Base-by-base conservation (phyloP, 2,113 vertebrate species). In the Ceuthmochares aereus region DNA sequence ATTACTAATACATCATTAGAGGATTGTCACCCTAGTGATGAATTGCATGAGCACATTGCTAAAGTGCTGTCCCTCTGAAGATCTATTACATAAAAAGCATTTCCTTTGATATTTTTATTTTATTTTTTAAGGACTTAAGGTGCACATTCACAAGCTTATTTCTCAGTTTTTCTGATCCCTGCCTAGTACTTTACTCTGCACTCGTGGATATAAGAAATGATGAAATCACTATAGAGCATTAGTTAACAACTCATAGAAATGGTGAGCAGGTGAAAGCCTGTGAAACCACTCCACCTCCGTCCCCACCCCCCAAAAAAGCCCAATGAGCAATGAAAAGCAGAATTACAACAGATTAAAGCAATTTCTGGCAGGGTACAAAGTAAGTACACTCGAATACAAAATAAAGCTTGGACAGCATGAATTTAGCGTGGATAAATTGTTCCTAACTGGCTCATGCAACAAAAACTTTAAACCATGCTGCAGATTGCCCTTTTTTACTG, bases 1-100 rank as follows among this genome's bases (percentile, higher is more conserved):
- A 93, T 85, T 70, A 23, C 54, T 47, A 73, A 93, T 93, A 85
- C 63, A 97, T 95, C 87, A 90, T 88, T 77, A 25, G 42, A 25
- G 55, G 47, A 93, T 88, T 85, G 93, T 83, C 96, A 94, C 45
- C 76, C 54, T 1, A 3, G 49, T 89, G 94, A 97, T 76, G 60
- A 42, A 95, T 21, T 62, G 75, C 72, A 91, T 29, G 62, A 84
- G 59, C 43, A 67, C 77, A 72, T 12, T 68, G 91, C 75, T 91
- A 3, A 95, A 91, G 70, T 51, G 42, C 90, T 82, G 47, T 42
- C 43, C 59, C 59, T 74, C 90, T 80, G 55, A 93, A 95, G 59
- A 94, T 26, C 40, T 77, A 88, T 45, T 42, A 26, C 30, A 76
- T 43, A 80, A 94, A 91, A 87, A 87, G 13, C 4, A 76, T 30